Evolutionary conservation across 1,140 invertebrate species (phyloP), one percentile per base, ranked within the genome.

Genomic region (Philotrypesis tridentata): DNA sequence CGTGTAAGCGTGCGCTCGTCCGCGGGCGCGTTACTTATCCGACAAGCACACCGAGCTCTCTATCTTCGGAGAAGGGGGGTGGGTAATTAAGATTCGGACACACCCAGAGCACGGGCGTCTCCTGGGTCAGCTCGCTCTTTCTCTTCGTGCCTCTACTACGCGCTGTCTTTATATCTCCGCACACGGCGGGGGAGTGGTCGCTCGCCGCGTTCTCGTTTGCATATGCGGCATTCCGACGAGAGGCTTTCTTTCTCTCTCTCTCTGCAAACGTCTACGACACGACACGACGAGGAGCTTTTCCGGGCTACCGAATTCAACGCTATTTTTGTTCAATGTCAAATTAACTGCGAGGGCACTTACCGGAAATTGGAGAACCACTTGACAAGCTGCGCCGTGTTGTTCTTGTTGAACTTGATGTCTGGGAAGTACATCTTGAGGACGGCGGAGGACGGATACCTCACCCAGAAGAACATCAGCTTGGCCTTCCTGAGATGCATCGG

Each of bases 381-480:
- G 94, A 99, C 99, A 89, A 99, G 95, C 93, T 99, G 99, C 87
- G 99, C 99, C 83, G 99, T 99, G 94, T 99, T 99, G 94, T 99
- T 99, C 93, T 99, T 99, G 95, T 99, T 99, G 94, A 99, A 99
- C 92, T 98, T 98, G 93, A 99, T 99, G 94, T 99, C 99, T 17
- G 98, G 98, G 94, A 99, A 99, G 94, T 99, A 99, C 95, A 98
- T 98, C 94, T 99, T 99, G 89, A 99, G 95, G 84, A 99, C 96
- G 87, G 97, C 96, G 67, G 98, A 99, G 91, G 97, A 99, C 61
- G 99, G 99, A 93, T 99, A 99, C 87, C 99, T 95, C 85, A 98
- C 98, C 96, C 98, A 99, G 96, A 99, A 99, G 96, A 99, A 99
- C 99, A 99, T 99, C 92, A 99, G 94, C 94, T 99, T 99, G 71